Base-by-base conservation (phyloP, 2,888 invertebrate genomes). In the Sycophila texana region DNA sequence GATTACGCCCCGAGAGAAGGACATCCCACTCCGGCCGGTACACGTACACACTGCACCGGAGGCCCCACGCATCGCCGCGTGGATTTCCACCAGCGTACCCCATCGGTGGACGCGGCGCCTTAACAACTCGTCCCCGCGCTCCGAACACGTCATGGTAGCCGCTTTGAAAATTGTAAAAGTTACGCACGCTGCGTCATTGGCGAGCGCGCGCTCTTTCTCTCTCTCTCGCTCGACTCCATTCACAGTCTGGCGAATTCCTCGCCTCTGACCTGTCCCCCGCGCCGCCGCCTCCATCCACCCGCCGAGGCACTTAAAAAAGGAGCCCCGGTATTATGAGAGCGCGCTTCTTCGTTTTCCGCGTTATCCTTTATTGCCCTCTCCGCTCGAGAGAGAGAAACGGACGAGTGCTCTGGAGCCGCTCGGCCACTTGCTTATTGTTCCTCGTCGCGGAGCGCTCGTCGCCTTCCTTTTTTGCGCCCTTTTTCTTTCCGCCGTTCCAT, bases 181-280 rank as follows among this genome's bases (percentile, higher is more conserved):
- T 30, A 63, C 12, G 14, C 51, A 2, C 47, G 58, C 61, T 61
- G n/a, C 61, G 61, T 61, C 61, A 61, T 61, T 16, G 47, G n/a
- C n/a, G 18, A 18, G 10, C n/a, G 30, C 61, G 26, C 26, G 22
- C 4, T n/a, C 47, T 20, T 16, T 70, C 70, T 70, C 58, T 16
- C 58, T 13, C 51, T 72, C 30, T 22, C 18, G 7, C 16, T 26
- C 18, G 18, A 16, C 57, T 39, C 49, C 71, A 30, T 71, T 55
- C 65, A 12, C 65, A 39, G 61, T 18, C 58, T 49, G 14, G 76
- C 74, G 26, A 74, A 79, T 79, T 74, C 74, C 74, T 79, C 26
- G 14, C 14, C 51, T 39, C 74, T 70, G 68, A 74, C 57, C 78
- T 79, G 78, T 55, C 63, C 65, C 55, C 22, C n/a, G n/a, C n/a